A percentile compares a stretch with the other conserved stretches of the same genome.
Evolutionary conservation across 92 coral and sea anemone genomes (phyloP).

Genomic region (Siderastrea radians): DNA sequence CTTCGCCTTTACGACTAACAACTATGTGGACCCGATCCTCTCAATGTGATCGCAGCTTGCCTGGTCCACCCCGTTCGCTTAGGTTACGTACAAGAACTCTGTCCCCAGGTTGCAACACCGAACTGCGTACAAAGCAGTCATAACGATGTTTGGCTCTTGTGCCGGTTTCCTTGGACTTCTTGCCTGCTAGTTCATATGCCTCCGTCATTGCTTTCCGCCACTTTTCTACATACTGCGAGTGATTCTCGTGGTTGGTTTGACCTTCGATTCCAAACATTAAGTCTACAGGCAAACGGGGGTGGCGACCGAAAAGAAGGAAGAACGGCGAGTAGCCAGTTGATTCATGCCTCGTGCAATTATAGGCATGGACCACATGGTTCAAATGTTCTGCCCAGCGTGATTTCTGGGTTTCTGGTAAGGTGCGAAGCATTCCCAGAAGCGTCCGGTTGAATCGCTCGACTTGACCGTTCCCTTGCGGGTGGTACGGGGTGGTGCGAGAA

Average conservation of each 20-base stretch:
- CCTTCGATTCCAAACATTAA: too few relatives aligned
- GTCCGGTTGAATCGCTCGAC: slow-evolving; percentile 60
- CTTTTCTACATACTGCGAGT: too few relatives aligned
- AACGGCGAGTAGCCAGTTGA: slow-evolving; percentile 58
- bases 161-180: too few relatives aligned
- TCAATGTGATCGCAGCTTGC: slow-evolving; percentile 69
- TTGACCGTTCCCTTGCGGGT: slow-evolving; percentile 66
- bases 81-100: too few relatives aligned
- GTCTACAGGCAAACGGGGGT: slow-evolving; percentile 47
- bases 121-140: too few relatives aligned
- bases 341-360: slow-evolving; percentile 58
- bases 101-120: too few relatives aligned
- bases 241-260: too few relatives aligned
- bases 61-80: slow-evolving; percentile 66
- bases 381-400: slow-evolving; percentile 59
- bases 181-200: too few relatives aligned
- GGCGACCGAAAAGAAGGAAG: slow-evolving; percentile 50
- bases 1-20: slow-evolving; percentile 40
- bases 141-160: too few relatives aligned
- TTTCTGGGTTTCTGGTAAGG: slow-evolving; percentile 67
- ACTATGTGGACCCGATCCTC: slow-evolving; percentile 54
- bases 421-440: slow-evolving; percentile 53
- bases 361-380: slow-evolving; percentile 52
- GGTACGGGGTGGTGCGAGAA: slow-evolving; percentile 60
- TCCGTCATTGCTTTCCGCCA: too few relatives aligned